Evolutionary conservation across 2,888 invertebrate genomes (phyloP).

Genomic region (Cenopis cana): DNA sequence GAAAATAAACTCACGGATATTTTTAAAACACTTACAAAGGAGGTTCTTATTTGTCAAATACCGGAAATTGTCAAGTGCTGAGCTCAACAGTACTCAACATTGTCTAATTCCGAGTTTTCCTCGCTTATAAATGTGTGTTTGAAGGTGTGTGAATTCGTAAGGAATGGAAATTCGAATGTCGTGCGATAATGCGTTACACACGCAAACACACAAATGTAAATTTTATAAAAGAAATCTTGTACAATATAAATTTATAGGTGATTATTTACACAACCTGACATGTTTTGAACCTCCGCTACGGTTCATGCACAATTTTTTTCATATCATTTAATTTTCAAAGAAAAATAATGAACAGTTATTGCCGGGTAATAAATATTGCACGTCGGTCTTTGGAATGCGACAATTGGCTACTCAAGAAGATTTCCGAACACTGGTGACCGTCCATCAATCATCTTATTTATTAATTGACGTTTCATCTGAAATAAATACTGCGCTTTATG

Average conservation of each 20-base stretch:
- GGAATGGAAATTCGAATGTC: not conserved
- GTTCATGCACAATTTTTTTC: too few relatives aligned
- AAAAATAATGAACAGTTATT: too few relatives aligned
- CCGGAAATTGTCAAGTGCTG: slow-evolving; percentile 14
- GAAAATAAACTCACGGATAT: not conserved
- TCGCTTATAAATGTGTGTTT: not conserved
- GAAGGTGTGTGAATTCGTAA: not conserved
- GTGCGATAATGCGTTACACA: not conserved
- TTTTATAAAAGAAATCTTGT: not conserved
- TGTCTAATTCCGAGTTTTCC: slow-evolving; percentile 1
- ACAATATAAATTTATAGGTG: not conserved
- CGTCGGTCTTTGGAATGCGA: too few relatives aligned
- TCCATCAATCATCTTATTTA: too few relatives aligned
- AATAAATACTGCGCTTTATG: too few relatives aligned
- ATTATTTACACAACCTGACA: too few relatives aligned
- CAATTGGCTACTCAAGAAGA: too few relatives aligned
- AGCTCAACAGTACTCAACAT: not conserved
- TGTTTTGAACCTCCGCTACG: too few relatives aligned
- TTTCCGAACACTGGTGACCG: too few relatives aligned
- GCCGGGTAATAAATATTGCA: too few relatives aligned
- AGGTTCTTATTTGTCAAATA: slow-evolving; percentile 7
- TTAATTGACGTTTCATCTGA: too few relatives aligned
- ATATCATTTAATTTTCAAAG: too few relatives aligned
- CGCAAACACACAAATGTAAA: not conserved
- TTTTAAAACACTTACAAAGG: slow-evolving; percentile 1